Evolutionary conservation across 1,140 invertebrate species (phyloP).

Genomic region (Drosophila mojavensis): DNA sequence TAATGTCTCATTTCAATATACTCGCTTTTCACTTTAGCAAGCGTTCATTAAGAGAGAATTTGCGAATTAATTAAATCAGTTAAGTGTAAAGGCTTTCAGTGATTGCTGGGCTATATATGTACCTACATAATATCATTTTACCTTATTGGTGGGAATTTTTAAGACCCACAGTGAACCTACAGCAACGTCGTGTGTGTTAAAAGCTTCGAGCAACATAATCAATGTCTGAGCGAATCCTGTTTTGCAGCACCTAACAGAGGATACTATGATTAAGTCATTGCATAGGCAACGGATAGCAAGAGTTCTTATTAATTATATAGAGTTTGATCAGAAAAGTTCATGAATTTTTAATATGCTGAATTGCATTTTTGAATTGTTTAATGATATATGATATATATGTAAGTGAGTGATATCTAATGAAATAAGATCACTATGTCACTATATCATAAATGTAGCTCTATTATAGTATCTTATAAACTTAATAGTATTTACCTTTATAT

Average conservation of each 20-base stretch:
- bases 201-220: conserved; percentile 53
- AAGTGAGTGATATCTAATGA: too few relatives aligned
- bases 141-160: conserved; percentile 71
- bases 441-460: neutral
- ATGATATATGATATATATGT: too few relatives aligned
- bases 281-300: neutral
- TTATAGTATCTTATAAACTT: too few relatives aligned
- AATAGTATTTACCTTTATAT: too few relatives aligned
- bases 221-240: conserved; percentile 54
- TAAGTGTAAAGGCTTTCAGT: conserved; percentile 75
- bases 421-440: too few relatives aligned
- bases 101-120: conserved; percentile 43
- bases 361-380: too few relatives aligned
- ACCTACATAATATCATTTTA: conserved; percentile 57
- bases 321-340: neutral
- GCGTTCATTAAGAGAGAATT: neutral
- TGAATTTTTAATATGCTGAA: neutral
- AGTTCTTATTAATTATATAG: neutral
- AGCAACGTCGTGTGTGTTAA: conserved; percentile 72
- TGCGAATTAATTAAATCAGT: conserved; percentile 60
- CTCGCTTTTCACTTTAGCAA: neutral
- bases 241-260: neutral
- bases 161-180: conserved; percentile 24
- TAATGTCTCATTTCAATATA: neutral
- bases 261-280: neutral